Percentiles rank a stretch among this genome's conserved stretches.
Evolutionary conservation across 2,797 vertebrate species (phyloP).

Genomic region (Bovichtus variegatus): DNA sequence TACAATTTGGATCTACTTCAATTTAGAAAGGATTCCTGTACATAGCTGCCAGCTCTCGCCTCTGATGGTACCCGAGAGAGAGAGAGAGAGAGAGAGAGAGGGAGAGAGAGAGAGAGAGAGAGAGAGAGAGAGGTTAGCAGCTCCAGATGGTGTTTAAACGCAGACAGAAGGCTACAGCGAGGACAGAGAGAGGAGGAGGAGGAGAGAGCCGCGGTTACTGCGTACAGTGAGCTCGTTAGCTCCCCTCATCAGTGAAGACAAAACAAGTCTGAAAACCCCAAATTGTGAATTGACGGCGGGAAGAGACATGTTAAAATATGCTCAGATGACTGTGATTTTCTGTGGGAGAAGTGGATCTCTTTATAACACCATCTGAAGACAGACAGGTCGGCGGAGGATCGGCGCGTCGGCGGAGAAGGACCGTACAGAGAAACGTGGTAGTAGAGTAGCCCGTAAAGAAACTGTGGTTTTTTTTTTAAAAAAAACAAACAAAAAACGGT

Average conservation of each 20-base stretch:
- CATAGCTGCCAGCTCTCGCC: conserved; percentile 54
- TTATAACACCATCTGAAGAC: conserved; percentile 39
- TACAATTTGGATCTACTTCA: conserved; percentile 48
- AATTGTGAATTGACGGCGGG: conserved; percentile 31
- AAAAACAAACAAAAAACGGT: neutral
- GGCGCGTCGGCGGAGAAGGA: conserved; percentile 58
- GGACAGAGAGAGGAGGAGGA: conserved; percentile 81
- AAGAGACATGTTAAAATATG: neutral
- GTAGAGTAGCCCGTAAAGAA: conserved; percentile 32
- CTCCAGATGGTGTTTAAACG: conserved; percentile 91
- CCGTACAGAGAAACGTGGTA: conserved; percentile 48
- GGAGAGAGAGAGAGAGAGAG: conserved; percentile 51
- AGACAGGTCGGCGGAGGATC: conserved; percentile 67
- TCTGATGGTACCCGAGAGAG: conserved; percentile 62
- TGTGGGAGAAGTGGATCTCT: conserved; percentile 54
- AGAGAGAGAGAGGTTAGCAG: conserved; percentile 74
- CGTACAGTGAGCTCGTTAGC: conserved; percentile 75
- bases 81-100: conserved; percentile 43
- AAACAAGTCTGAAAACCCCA: conserved; percentile 58
- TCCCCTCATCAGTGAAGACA: conserved; percentile 78
- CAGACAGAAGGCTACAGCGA: conserved; percentile 87
- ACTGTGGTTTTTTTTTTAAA: conserved; percentile 20
- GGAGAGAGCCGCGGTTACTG: conserved; percentile 80
- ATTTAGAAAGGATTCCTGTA: conserved; percentile 59
- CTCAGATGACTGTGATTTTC: conserved; percentile 21